Conservation (phyloP, 2,113 vertebrate genomes). For the Cairina moschata region DNA sequence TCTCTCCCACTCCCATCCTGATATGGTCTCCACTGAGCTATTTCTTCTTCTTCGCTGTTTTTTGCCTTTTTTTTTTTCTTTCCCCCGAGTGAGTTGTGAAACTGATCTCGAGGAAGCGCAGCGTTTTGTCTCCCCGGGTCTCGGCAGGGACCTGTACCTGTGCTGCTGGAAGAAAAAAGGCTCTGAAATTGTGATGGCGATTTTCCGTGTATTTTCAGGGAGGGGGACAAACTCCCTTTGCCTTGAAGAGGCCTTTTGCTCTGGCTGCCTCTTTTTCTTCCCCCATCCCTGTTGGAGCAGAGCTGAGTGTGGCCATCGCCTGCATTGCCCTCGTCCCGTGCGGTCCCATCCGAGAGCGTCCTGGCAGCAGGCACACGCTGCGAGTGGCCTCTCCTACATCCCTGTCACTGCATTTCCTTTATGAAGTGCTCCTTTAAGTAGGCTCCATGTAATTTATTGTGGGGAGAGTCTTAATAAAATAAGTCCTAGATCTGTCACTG, state of each 20-base stretch:
- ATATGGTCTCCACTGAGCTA: conserved; percentile 60
- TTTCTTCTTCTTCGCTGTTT: conserved; percentile 49
- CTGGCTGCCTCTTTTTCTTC: background rate
- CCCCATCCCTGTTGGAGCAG: background rate
- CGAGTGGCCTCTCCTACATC: background rate
- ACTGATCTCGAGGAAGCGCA: background rate
- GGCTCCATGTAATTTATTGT: conserved; percentile 67
- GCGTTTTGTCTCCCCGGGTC: background rate
- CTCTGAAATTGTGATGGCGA: background rate
- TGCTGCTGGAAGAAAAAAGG: background rate
- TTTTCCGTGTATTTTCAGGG: background rate
- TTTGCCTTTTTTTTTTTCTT: background rate
- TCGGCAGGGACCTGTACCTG: background rate
- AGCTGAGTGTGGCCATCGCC: background rate
- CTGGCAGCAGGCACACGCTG: background rate
- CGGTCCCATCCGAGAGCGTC: background rate
- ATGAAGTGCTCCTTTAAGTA: conserved; percentile 58
- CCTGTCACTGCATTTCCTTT: conserved; percentile 26
- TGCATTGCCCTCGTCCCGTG: background rate
- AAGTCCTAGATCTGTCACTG: conserved; percentile 75
- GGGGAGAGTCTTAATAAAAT: conserved; percentile 71
- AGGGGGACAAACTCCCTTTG: background rate
- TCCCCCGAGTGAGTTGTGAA: background rate
- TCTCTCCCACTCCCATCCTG: conserved; percentile 71
- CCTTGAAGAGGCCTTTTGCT: background rate